Conservation (phyloP, 1,140 invertebrate species). For the Drosophila pseudoananassae region DNA sequence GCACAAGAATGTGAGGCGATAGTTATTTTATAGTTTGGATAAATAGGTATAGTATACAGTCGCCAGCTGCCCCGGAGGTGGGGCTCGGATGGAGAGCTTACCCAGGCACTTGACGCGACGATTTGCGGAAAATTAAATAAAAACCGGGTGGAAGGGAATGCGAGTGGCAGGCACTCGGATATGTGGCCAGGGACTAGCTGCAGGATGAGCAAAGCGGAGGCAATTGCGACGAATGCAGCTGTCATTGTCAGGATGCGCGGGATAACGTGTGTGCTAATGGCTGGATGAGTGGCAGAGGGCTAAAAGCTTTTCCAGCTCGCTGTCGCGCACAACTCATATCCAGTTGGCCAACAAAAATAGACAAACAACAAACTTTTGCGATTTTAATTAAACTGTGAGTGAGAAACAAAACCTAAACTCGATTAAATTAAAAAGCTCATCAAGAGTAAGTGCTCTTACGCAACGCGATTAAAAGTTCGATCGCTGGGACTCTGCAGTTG, state of each 20-base stretch:
- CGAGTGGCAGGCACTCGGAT: slow-evolving; percentile 2
- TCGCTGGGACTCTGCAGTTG: slow-evolving; percentile 32
- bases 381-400: slow-evolving; percentile 30
- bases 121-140: slow-evolving; percentile 74
- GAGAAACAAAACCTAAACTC: not conserved
- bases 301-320: slow-evolving; percentile 55
- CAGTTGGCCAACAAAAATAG: slow-evolving; percentile 26
- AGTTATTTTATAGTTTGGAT: not conserved
- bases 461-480: slow-evolving; percentile 15
- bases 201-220: slow-evolving; percentile 18
- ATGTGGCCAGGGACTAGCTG: not conserved
- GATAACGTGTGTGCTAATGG: slow-evolving; percentile 42
- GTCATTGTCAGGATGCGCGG: slow-evolving; percentile 43
- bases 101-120: slow-evolving; percentile 50
- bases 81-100: slow-evolving; percentile 29
- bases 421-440: slow-evolving; percentile 8
- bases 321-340: slow-evolving; percentile 24
- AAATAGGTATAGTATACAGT: slow-evolving; percentile 2
- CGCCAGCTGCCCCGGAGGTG: slow-evolving; percentile 5
- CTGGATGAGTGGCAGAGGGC: slow-evolving; percentile 7
- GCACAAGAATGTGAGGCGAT: not conserved
- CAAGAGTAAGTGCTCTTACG: slow-evolving; percentile 18
- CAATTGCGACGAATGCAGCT: slow-evolving; percentile 31
- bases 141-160: slow-evolving; percentile 20
- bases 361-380: slow-evolving; percentile 20